Evolutionary conservation across 2,113 vertebrate genomes (phyloP).

Genomic region (Scolopax mira): DNA sequence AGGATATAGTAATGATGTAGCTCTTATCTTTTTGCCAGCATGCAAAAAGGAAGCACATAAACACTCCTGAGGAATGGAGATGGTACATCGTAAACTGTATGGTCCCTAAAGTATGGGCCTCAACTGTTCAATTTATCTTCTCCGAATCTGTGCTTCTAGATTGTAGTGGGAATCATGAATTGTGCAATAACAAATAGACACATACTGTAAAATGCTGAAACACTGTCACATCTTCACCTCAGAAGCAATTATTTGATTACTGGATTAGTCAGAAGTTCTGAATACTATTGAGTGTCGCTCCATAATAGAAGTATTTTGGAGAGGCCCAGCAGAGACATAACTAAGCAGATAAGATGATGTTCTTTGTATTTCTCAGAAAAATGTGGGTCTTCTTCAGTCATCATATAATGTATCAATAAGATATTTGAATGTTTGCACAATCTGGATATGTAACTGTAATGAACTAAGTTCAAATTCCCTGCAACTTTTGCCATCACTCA

Average conservation of each 20-base stretch:
- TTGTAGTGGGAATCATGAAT: neutral
- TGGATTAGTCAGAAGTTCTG: neutral
- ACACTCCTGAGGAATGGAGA: neutral
- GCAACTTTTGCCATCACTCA: neutral
- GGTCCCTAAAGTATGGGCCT: neutral
- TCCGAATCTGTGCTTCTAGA: neutral
- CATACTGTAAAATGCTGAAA: neutral
- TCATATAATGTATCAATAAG: neutral
- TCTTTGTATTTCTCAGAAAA: neutral
- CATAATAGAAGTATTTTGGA: neutral
- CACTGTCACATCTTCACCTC: neutral
- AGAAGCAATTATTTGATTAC: neutral
- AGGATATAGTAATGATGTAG: neutral
- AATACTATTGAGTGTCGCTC: rapidly evolving
- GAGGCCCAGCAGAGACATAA: neutral
- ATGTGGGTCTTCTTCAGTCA: neutral
- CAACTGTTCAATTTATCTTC: neutral
- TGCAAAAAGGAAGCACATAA: neutral
- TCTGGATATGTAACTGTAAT: neutral
- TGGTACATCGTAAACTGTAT: neutral
- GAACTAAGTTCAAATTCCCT: neutral
- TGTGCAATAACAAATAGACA: neutral
- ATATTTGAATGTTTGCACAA: neutral
- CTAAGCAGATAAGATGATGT: neutral
- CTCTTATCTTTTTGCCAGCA: neutral